Evolutionary conservation across 1,140 invertebrate species (phyloP).

Genomic region (Brachionus koreanus): DNA sequence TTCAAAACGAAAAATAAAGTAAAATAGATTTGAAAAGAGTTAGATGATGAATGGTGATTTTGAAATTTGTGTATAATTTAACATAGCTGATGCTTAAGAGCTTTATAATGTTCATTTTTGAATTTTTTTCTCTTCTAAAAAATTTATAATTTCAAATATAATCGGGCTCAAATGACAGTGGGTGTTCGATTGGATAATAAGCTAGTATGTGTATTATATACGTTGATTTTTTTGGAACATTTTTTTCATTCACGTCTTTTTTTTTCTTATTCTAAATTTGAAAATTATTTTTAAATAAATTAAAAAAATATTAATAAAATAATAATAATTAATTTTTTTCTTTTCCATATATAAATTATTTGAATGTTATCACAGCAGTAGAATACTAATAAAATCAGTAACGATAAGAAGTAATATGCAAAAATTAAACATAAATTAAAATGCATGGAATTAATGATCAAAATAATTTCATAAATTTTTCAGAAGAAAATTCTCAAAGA

Average conservation of each 20-base stretch:
- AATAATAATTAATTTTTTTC: neutral
- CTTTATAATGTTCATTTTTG: constrained; percentile 33
- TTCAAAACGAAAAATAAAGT: neutral
- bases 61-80: constrained; percentile 38
- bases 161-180: neutral
- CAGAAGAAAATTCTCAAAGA: neutral
- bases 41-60: constrained; percentile 39
- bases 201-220: neutral
- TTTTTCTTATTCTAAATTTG: neutral
- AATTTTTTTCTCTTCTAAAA: neutral
- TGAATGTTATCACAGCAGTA: neutral
- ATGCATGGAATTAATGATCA: neutral
- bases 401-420: neutral
- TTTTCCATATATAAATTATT: neutral
- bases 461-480: neutral
- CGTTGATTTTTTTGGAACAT: neutral
- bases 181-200: neutral
- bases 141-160: neutral
- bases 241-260: neutral
- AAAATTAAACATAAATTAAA: neutral
- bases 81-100: neutral
- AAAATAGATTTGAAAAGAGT: neutral
- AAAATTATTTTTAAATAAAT: constrained; percentile 13
- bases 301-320: constrained; percentile 2
- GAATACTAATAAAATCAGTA: neutral